Conservation (phyloP, 2,797 vertebrate species). For the Picus viridis region DNA sequence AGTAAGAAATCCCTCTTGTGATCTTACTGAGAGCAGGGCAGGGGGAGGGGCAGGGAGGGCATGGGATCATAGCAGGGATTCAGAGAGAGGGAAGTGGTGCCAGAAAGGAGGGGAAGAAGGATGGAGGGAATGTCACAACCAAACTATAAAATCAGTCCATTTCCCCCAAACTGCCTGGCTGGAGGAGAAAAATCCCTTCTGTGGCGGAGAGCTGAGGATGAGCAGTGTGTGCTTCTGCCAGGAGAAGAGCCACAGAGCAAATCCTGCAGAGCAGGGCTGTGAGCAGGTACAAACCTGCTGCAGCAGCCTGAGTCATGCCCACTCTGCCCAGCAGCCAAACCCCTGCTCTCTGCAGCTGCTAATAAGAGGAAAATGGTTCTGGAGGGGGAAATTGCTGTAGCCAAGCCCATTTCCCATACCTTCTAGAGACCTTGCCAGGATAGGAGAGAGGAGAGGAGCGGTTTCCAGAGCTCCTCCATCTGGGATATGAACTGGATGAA, state of each 20-base stretch:
- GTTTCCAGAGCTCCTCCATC: neutral
- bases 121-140: neutral
- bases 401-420: neutral
- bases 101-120: neutral
- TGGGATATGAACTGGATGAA: neutral
- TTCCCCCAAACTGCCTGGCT: neutral
- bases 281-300: neutral
- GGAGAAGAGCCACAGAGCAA: neutral
- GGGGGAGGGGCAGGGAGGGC: neutral
- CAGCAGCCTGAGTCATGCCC: neutral
- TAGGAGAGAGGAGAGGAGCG: neutral
- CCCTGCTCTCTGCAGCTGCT: neutral
- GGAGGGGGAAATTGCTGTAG: neutral
- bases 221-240: neutral
- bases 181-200: neutral
- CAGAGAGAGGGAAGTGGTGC: neutral
- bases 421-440: neutral
- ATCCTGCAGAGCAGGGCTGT: accelerated
- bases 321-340: neutral
- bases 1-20: neutral
- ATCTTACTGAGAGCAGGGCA: neutral
- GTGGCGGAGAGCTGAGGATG: neutral
- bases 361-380: neutral
- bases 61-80: neutral
- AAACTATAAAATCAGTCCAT: neutral